Evolutionary conservation across 2,888 invertebrate species (phyloP), one percentile per base, ranked within the genome.

Genomic region (Aleiodes testaceus): DNA sequence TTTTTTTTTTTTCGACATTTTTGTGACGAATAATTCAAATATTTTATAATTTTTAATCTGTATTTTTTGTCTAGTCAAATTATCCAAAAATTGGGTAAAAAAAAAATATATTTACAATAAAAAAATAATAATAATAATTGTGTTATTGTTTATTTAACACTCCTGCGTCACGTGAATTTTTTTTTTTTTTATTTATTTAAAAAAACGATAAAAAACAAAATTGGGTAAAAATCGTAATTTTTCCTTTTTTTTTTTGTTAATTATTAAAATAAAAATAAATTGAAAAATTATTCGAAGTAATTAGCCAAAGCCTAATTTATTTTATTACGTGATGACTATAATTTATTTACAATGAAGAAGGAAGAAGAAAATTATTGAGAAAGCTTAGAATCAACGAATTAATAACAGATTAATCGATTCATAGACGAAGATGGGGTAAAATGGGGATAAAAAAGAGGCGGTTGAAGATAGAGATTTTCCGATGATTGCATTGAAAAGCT

Each of bases 11-110:
- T 66, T 65, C 3, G 20, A 42, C 22, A 16, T 70, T 65, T 65
- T 18, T 67, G 22, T 55, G 50, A 67, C 44, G 50, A 67, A 67
- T 50, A 53, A 36, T 47, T 26, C 53, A 20, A 12, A 49, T 44
- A 64, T 72, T 64, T 72, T 64, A 22, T 59, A 59, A 36, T 36
- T 36, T 59, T 59, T 59, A 59, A 59, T 42, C 6, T 59, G 59
- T 59, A 59, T 59, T 59, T 12, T 59, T 59, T 59, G 18, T 59
- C 59, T 59, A 59, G 59, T 59, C 59, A 59, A 59, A 42, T 59
- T 59, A 16, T 42, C 59, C 36, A 36, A 16, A 36, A 36, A 36
- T 50, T 18, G 59, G 36, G 59, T 59, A 18, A 16, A 42, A 26
- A 26, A 36, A 59, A 59, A 55, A 59, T 59, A 59, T 59, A 59